These are phyloP conservation scores for Mya arenaria DNA, from an alignment of 1,140 invertebrate genomes.

Conservation along the genomic window DNA sequence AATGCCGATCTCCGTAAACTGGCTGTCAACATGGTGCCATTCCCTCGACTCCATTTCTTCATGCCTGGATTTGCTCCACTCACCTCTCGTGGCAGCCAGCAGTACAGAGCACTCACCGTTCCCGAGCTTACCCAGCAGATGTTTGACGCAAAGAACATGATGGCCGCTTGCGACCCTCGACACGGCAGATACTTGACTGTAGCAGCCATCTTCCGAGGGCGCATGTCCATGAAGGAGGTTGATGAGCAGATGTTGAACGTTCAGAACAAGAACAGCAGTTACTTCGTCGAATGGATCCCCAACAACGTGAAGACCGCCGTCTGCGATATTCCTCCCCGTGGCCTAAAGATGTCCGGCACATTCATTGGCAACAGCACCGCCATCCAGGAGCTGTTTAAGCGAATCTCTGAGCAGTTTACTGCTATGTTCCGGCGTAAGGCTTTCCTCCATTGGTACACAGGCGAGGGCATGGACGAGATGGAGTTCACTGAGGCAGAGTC, in stretches of 20 bases:
- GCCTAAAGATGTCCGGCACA: constrained; percentile 83
- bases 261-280: constrained; percentile 84
- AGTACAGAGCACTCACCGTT: constrained; percentile 83
- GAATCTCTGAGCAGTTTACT: constrained; percentile 86
- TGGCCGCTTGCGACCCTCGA: constrained; percentile 88
- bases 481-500: constrained; percentile 88
- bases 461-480: constrained; percentile 92
- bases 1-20: constrained; percentile 97
- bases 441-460: constrained; percentile 91
- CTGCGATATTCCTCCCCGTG: constrained; percentile 82
- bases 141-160: constrained; percentile 90
- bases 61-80: constrained; percentile 89
- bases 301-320: constrained; percentile 88
- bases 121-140: constrained; percentile 85
- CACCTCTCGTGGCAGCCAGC: constrained; percentile 83
- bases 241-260: constrained; percentile 83
- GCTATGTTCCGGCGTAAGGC: constrained; percentile 85
- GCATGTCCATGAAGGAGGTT: constrained; percentile 98
- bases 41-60: constrained; percentile 85
- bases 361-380: constrained; percentile 90
- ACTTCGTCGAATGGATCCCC: constrained; percentile 97
- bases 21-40: constrained; percentile 93
- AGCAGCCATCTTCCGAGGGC: constrained; percentile 92
- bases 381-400: constrained; percentile 93
- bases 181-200: constrained; percentile 80